A percentile compares a stretch with the other conserved stretches of the same genome.
phyloP scores from a whole-genome alignment of 2,888 invertebrate genomes.

The Neoitamus cyanurus region DNA sequence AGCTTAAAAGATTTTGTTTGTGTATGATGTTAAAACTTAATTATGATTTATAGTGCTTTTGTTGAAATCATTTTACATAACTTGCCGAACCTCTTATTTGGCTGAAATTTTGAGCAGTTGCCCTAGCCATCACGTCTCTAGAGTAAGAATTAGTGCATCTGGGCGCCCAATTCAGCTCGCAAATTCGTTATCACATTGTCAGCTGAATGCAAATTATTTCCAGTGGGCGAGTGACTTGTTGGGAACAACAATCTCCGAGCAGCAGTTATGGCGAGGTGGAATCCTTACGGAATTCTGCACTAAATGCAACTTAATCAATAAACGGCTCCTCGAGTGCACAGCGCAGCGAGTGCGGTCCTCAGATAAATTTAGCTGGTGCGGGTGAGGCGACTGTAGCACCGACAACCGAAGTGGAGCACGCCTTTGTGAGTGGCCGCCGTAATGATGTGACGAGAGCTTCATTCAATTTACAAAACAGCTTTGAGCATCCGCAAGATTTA shows the following conservation, averaged over 20 bases:
- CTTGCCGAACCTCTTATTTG: too few species aligned
- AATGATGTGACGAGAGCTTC: background rate
- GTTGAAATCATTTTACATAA: too few species aligned
- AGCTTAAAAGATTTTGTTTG: too few species aligned
- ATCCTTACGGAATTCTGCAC: background rate
- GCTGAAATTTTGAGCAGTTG: background rate
- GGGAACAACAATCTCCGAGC: background rate
- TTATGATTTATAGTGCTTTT: too few species aligned
- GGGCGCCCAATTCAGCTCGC: background rate
- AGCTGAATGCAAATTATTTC: slow-evolving; percentile 19
- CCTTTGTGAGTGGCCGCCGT: background rate
- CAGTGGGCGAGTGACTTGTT: background rate
- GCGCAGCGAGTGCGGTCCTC: background rate
- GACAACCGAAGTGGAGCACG: background rate
- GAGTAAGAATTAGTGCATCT: background rate
- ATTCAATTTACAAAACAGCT: background rate
- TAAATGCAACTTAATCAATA: background rate
- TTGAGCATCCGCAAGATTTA: background rate
- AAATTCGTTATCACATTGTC: slow-evolving; percentile 7
- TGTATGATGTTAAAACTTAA: too few species aligned
- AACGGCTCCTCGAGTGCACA: background rate
- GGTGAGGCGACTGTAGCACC: background rate
- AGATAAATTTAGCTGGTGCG: background rate
- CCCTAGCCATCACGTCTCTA: background rate
- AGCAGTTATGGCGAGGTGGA: background rate